Conservation (phyloP, 2,888 invertebrate genomes). For the Hypomecis atomaria region DNA sequence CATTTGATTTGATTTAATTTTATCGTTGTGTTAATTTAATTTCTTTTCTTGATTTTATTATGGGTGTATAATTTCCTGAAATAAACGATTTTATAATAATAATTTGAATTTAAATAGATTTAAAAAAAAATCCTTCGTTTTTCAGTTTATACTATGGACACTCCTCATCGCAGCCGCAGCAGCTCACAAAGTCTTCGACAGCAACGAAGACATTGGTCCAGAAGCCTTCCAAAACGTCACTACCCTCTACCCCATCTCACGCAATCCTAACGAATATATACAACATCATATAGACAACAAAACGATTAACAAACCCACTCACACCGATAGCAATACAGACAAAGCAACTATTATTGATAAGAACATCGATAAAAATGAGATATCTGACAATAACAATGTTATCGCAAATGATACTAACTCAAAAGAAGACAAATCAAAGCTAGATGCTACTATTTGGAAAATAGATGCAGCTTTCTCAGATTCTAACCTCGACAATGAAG, state of each 20-base stretch:
- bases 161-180: constrained; percentile 47
- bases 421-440: constrained; percentile 37
- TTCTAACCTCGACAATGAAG: constrained; percentile 48
- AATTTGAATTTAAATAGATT: background rate
- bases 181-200: constrained; percentile 51
- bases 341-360: background rate
- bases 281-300: constrained; percentile 17
- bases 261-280: constrained; percentile 31
- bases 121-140: constrained; percentile 13
- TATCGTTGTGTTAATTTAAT: too few relatives aligned
- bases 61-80: too few relatives aligned
- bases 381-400: constrained; percentile 16
- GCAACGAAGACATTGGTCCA: constrained; percentile 50
- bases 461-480: constrained; percentile 59
- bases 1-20: too few relatives aligned
- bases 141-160: constrained; percentile 56
- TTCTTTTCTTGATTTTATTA: too few relatives aligned
- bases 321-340: too few relatives aligned
- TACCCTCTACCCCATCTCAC: constrained; percentile 60
- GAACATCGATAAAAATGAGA: constrained; percentile 22
- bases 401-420: constrained; percentile 26
- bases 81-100: too few relatives aligned
- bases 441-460: constrained; percentile 58
- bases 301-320: constrained; percentile 1
- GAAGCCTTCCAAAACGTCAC: constrained; percentile 57